phyloP scores from a whole-genome alignment of 2,797 vertebrate genomes.

The Pangasius sanitwongsei region DNA sequence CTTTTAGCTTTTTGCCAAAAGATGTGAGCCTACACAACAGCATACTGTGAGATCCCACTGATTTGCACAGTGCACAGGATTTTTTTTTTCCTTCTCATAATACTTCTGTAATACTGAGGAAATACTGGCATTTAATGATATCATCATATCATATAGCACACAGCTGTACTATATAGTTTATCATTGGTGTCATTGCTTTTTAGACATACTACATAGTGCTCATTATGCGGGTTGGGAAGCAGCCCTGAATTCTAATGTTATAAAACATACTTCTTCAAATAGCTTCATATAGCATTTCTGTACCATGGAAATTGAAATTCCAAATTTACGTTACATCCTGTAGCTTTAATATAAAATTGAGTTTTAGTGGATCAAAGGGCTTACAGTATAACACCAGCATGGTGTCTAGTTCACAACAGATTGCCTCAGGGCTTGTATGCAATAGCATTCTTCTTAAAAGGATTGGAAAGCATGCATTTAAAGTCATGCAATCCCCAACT shows the following conservation, averaged over 20 bases:
- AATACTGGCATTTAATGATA: neutral
- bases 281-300: neutral
- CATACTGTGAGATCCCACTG: neutral
- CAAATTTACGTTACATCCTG: neutral
- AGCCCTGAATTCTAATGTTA: neutral
- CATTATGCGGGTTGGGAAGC: neutral
- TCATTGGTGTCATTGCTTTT: neutral
- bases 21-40: neutral
- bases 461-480: slow-evolving; percentile 28
- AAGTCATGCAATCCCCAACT: slow-evolving; percentile 32
- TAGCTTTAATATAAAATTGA: slow-evolving; percentile 27
- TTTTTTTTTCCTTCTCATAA: neutral
- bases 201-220: neutral
- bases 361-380: neutral
- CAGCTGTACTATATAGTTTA: neutral
- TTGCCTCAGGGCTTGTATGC: slow-evolving; percentile 60
- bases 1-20: neutral
- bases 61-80: neutral
- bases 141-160: neutral
- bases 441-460: slow-evolving; percentile 52
- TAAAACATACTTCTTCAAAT: neutral
- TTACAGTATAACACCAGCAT: neutral
- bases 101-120: neutral
- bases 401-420: slow-evolving; percentile 51
- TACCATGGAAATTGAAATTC: neutral